Evolutionary conservation across 1,140 invertebrate species (phyloP).

Genomic region (Arion vulgaris): DNA sequence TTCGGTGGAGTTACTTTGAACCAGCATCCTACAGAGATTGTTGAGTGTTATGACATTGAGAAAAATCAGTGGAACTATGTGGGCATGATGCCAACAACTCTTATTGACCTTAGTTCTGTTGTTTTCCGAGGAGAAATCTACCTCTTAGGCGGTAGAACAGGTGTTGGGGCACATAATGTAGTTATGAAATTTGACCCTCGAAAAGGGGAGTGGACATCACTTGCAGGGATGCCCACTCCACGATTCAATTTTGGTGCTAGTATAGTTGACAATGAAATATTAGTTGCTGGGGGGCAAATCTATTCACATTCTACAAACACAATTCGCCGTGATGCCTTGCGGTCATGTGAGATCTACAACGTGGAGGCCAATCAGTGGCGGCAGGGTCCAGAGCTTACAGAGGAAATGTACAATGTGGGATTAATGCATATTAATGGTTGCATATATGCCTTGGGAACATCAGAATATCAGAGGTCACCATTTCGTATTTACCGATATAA

Average conservation of each 20-base stretch:
- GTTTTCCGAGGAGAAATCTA: conserved; percentile 92
- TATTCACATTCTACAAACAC: conserved; percentile 68
- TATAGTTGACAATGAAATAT: conserved; percentile 85
- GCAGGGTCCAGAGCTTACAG: conserved; percentile 67
- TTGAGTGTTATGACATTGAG: conserved; percentile 91
- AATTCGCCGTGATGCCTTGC: conserved; percentile 83
- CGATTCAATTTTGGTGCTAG: conserved; percentile 92
- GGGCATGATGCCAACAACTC: conserved; percentile 84
- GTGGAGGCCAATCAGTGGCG: conserved; percentile 69
- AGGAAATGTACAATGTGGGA: conserved; percentile 68
- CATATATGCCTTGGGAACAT: conserved; percentile 69
- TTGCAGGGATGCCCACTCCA: conserved; percentile 87
- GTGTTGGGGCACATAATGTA: conserved; percentile 83
- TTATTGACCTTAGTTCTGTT: conserved; percentile 93
- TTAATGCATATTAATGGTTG: conserved; percentile 62
- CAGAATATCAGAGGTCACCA: conserved; percentile 62
- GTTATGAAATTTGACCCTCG: conserved; percentile 78
- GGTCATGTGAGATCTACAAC: conserved; percentile 82
- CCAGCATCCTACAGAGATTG: conserved; percentile 78
- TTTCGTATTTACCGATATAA: conserved; percentile 61
- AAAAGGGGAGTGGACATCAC: conserved; percentile 82
- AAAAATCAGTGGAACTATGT: conserved; percentile 84
- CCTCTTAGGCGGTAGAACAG: conserved; percentile 91
- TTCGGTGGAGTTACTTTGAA: conserved; percentile 71
- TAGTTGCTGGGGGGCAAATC: conserved; percentile 85